Base-by-base conservation (phyloP, 2,797 vertebrate species). In the Falco biarmicus region DNA sequence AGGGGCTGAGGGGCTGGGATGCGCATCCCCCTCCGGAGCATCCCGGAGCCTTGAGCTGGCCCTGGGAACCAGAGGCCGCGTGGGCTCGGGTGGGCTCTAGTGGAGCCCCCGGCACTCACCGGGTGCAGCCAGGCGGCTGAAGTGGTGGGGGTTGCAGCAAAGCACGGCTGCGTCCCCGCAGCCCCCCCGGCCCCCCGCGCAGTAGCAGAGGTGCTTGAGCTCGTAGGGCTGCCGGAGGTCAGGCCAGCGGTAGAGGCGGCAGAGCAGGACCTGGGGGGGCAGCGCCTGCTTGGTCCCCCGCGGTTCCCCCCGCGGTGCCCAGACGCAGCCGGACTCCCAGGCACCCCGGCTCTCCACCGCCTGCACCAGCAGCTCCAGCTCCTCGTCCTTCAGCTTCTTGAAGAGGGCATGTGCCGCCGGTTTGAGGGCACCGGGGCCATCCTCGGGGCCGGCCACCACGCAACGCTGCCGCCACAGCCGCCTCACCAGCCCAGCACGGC, bases 101-200 rank as follows among this genome's bases (percentile, higher is more conserved):
- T 0, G 6, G 6, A 34, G 61, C 34, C 3, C 4, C 13, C 21
- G 20, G 65, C 78, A 85, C 95, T 93, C 92, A 96, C 97, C 96
- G 10, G 96, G 89, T 1, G 41, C 51, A 31, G 95, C 80, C 75
- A 97, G 85, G 51, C 97, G 95, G 94, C 97, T 96, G 59, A 97
- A 95, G 70, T 98, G 97, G 45, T 97, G 95, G 15, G 98, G 98
- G 77, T 97, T 98, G 43, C 97, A 98, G 93, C 97, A 98, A 29
- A 97, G 81, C 6, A 34, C 14, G 4, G 78, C 32, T 2, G 54
- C 54, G 5, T 97, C 97, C 25, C 89, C 41, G 1, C 89, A 90
- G 65, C 68, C 39, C 32, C 90, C 87, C 65, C 57, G 73, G 5
- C 61, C 76, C 64, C 86, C 86, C 3, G 69, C 4, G 4, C 95